Conservation (phyloP, 2,113 vertebrate species). For the Tetrax tetrax region DNA sequence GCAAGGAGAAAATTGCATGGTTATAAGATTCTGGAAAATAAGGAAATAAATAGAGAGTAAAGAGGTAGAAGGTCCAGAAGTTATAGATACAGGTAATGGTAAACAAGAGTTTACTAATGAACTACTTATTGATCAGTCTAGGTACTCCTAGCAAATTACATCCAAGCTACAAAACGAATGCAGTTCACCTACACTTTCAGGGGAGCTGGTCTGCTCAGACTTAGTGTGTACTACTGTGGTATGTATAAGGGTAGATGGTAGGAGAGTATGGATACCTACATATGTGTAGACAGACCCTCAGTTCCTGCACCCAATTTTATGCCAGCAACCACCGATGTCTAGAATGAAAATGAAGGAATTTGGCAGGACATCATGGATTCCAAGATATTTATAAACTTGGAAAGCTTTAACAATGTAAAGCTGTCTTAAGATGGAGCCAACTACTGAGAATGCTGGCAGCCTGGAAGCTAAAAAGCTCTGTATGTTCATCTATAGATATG, state of each 20-base stretch:
- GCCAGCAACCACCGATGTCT: conserved; percentile 51
- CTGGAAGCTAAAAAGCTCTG: conserved; percentile 49
- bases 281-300: conserved; percentile 62
- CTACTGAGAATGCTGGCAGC: conserved; percentile 61
- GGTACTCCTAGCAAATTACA: neutral
- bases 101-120: neutral
- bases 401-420: conserved; percentile 68
- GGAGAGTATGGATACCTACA: conserved; percentile 20
- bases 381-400: conserved; percentile 72
- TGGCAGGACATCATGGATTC: conserved; percentile 66
- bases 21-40: neutral
- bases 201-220: neutral
- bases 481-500: conserved; percentile 63
- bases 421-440: conserved; percentile 60
- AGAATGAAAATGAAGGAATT: conserved; percentile 64
- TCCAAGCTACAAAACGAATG: neutral
- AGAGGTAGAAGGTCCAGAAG: neutral
- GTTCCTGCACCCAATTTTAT: conserved; percentile 34
- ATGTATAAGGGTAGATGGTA: neutral
- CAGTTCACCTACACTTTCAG: neutral
- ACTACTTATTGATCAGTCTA: neutral
- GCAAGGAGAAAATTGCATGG: neutral
- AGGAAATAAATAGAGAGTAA: neutral
- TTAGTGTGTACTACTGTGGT: neutral
- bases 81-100: neutral